Evolutionary conservation across 2,797 vertebrate genomes (phyloP).

Genomic region (Xenentodon cancila): DNA sequence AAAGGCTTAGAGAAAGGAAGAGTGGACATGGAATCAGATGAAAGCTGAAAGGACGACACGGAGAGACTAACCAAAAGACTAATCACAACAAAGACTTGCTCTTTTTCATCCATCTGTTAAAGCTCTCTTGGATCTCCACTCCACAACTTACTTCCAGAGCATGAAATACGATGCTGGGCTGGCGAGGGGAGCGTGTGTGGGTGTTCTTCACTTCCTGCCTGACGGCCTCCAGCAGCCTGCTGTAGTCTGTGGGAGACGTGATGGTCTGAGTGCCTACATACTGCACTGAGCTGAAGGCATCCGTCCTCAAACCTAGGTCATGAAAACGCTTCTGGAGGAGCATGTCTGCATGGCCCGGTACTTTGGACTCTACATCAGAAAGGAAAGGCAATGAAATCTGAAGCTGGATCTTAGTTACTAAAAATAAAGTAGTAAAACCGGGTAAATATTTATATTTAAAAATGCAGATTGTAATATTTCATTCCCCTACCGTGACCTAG

Average conservation of each 20-base stretch:
- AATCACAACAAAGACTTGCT: background rate
- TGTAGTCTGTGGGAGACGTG: slow-evolving; percentile 84
- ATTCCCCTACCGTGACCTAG: slow-evolving; percentile 79
- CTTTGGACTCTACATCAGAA: slow-evolving; percentile 65
- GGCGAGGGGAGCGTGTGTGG: slow-evolving; percentile 83
- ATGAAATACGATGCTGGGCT: slow-evolving; percentile 83
- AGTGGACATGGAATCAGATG: slow-evolving; percentile 3
- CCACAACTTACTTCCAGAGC: slow-evolving; percentile 80
- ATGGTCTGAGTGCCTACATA: slow-evolving; percentile 86
- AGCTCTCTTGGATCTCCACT: background rate
- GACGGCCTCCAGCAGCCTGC: slow-evolving; percentile 71
- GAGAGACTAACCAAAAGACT: background rate
- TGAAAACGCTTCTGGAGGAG: slow-evolving; percentile 87
- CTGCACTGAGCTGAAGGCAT: slow-evolving; percentile 87
- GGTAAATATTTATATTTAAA: too few relatives aligned
- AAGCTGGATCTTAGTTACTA: background rate
- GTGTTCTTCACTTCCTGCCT: slow-evolving; percentile 82
- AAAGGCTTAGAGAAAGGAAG: background rate
- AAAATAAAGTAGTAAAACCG: too few relatives aligned
- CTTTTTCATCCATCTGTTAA: background rate
- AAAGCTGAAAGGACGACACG: slow-evolving; percentile 1
- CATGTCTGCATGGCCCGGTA: slow-evolving; percentile 74
- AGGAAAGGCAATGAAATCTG: background rate
- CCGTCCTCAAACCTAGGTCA: slow-evolving; percentile 79
- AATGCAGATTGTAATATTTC: background rate